These are phyloP conservation scores for Fulica atra DNA, from an alignment of 2,113 vertebrate genomes.

Conservation along the genomic window DNA sequence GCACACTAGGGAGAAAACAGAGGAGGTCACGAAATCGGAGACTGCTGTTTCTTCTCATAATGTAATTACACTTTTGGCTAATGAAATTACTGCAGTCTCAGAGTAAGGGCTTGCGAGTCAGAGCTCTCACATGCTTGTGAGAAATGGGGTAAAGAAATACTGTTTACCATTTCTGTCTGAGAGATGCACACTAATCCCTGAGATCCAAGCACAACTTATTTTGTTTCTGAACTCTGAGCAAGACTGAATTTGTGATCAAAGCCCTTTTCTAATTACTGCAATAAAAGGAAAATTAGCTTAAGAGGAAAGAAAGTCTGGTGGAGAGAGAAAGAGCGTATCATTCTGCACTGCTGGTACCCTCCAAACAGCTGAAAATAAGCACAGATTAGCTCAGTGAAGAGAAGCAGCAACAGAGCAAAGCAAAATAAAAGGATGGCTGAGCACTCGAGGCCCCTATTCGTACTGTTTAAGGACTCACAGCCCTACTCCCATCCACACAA, in stretches of 20 bases:
- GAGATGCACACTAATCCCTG: background rate
- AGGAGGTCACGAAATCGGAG: slow-evolving; percentile 49
- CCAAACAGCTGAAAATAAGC: background rate
- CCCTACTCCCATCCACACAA: background rate
- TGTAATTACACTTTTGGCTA: slow-evolving; percentile 62
- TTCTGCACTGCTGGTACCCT: background rate
- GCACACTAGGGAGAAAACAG: slow-evolving; percentile 45
- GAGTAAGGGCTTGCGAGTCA: slow-evolving; percentile 31
- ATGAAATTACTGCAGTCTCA: slow-evolving; percentile 56
- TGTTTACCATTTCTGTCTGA: background rate
- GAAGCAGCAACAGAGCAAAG: background rate
- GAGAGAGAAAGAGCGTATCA: background rate
- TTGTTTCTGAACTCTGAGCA: slow-evolving; percentile 42
- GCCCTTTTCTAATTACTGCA: slow-evolving; percentile 44
- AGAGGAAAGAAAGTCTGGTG: background rate
- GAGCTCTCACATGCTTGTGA: background rate
- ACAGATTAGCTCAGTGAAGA: background rate
- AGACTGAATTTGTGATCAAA: slow-evolving; percentile 33
- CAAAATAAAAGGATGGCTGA: background rate
- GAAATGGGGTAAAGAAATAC: background rate
- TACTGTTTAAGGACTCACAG: background rate
- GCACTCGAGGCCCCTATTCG: background rate
- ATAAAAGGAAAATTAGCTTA: slow-evolving; percentile 49
- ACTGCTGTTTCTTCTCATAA: slow-evolving; percentile 46
- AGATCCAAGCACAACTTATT: slow-evolving; percentile 12